phyloP scores from a whole-genome alignment of 2,888 invertebrate genomes.

The Zygogramma bicolorata region DNA sequence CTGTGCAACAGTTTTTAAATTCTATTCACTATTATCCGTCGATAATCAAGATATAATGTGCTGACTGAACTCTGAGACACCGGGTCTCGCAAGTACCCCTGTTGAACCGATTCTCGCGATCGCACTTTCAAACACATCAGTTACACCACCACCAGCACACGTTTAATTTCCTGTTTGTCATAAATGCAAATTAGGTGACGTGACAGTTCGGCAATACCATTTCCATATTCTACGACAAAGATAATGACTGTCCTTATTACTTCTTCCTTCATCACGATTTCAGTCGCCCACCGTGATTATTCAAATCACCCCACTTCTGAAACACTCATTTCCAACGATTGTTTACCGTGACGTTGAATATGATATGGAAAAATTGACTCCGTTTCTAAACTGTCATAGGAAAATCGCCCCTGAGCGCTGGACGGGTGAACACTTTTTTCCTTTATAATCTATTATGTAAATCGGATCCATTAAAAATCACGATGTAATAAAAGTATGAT shows the following conservation, averaged over 20 bases:
- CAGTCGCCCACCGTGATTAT: conserved; percentile 28
- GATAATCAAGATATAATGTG: too few species aligned
- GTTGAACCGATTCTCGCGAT: neutral
- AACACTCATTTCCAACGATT: neutral
- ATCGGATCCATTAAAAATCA: conserved; percentile 55
- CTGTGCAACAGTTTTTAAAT: too few species aligned
- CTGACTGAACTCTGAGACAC: too few species aligned
- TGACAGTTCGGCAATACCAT: conserved; percentile 42
- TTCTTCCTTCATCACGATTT: conserved; percentile 1
- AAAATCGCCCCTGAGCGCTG: conserved; percentile 39
- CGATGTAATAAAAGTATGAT: conserved; percentile 55
- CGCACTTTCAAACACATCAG: neutral
- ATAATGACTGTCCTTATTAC: conserved; percentile 46
- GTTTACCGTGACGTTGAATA: conserved; percentile 5
- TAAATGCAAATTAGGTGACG: conserved; percentile 45
- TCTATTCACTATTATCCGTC: too few species aligned
- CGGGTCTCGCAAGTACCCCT: too few species aligned
- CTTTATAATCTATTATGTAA: conserved; percentile 53
- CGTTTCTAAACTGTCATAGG: conserved; percentile 5
- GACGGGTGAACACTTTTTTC: conserved; percentile 29
- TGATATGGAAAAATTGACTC: conserved; percentile 19
- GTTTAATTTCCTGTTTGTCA: conserved; percentile 48
- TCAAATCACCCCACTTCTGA: conserved; percentile 21
- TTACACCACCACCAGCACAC: conserved; percentile 23
- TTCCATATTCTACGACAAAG: conserved; percentile 45